These are phyloP conservation scores for Brachionus rubens DNA, from an alignment of 1,140 invertebrate species.

Conservation along the genomic window DNA sequence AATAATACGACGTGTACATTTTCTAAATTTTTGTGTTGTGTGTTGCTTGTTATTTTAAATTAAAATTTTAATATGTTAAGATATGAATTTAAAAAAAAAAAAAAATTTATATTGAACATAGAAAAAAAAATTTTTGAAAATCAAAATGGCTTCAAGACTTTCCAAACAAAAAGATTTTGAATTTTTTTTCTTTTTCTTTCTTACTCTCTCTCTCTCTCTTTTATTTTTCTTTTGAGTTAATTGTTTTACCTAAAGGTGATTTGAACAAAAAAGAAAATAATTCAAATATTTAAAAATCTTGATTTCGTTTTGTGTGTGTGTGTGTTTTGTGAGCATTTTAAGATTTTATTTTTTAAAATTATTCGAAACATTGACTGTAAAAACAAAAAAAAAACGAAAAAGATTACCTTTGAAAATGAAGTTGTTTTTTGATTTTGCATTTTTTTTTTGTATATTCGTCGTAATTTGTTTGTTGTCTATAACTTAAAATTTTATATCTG, in stretches of 20 bases:
- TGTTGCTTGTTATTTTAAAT: not conserved
- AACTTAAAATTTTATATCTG: no score
- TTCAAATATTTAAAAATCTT: no score
- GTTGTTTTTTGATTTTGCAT: constrained; percentile 42
- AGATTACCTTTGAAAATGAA: constrained; percentile 17
- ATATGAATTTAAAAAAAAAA: constrained; percentile 15
- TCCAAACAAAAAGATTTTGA: no score
- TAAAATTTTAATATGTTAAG: constrained; percentile 15
- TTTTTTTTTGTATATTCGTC: no score
- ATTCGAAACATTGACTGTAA: not conserved
- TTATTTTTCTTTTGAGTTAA: not conserved
- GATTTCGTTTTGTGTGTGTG: no score
- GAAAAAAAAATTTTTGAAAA: no score
- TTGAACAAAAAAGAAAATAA: not conserved
- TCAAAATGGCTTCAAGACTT: constrained; percentile 6
- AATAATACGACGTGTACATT: constrained; percentile 17
- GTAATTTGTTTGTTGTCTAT: no score
- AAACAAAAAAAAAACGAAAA: not conserved
- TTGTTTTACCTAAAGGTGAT: constrained; percentile 12
- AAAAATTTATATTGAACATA: no score
- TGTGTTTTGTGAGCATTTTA: constrained; percentile 6
- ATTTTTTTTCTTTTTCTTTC: no score
- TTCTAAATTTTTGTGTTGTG: no score
- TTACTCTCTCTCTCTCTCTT: no score
- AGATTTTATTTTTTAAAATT: no score